These are phyloP conservation scores for Dipodomys spectabilis DNA, from an alignment of 2,113 vertebrate genomes.

Conservation along the genomic window DNA sequence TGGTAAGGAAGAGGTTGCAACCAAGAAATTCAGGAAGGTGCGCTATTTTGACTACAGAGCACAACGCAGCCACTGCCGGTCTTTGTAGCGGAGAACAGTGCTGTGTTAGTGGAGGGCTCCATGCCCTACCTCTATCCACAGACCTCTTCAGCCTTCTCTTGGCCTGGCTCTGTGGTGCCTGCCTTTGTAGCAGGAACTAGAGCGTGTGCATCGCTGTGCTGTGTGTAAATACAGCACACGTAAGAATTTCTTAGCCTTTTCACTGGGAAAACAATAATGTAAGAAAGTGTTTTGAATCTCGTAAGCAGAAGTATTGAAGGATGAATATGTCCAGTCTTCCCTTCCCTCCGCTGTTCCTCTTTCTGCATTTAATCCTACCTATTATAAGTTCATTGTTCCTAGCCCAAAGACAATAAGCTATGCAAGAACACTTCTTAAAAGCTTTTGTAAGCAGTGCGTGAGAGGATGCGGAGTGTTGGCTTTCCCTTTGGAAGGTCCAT, in stretches of 20 bases:
- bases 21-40: background rate
- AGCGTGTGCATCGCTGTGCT: background rate
- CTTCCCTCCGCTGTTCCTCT: background rate
- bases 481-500: background rate
- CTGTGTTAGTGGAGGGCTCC: background rate
- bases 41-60: background rate
- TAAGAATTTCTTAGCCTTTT: no score
- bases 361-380: background rate
- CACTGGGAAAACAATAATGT: background rate
- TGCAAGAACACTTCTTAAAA: background rate
- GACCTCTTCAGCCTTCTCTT: background rate
- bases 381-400: background rate
- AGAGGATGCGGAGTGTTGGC: background rate
- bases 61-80: background rate
- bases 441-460: background rate
- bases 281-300: background rate
- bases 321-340: background rate
- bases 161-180: no score
- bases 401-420: background rate
- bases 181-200: background rate
- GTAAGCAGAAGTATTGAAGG: constrained; percentile 7
- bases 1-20: background rate
- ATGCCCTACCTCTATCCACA: background rate
- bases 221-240: background rate
- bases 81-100: background rate